Conservation (phyloP, 2,888 invertebrate species). For the Seira sanloemensis region DNA sequence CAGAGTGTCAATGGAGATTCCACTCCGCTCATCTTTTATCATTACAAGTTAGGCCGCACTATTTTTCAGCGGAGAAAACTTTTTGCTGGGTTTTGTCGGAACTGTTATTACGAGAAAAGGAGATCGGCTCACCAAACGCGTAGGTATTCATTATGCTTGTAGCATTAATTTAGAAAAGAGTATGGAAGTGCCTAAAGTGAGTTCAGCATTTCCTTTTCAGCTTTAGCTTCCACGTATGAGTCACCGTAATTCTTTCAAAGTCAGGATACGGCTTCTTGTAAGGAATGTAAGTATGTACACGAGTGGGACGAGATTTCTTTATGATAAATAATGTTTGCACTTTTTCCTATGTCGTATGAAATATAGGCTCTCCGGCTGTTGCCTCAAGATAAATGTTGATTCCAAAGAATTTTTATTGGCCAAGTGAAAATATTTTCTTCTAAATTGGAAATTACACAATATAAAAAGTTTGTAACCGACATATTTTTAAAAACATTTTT, state of each 20-base stretch:
- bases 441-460: constrained; percentile 59
- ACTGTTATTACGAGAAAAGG: not conserved
- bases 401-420: constrained; percentile 62
- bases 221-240: not conserved
- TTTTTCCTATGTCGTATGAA: constrained; percentile 36
- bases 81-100: not conserved
- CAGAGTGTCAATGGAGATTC: constrained; percentile 25
- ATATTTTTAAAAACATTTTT: too few species aligned
- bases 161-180: constrained; percentile 28
- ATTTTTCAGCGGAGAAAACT: not conserved
- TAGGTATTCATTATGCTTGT: constrained; percentile 49
- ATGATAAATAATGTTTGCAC: not conserved
- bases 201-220: not conserved
- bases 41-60: constrained; percentile 17
- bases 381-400: constrained; percentile 63
- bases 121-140: constrained; percentile 6
- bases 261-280: not conserved
- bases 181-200: not conserved
- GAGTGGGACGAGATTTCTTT: not conserved
- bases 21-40: constrained; percentile 47
- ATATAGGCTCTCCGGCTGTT: constrained; percentile 62
- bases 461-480: constrained; percentile 35
- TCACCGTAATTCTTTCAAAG: not conserved
- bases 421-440: constrained; percentile 63
- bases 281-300: not conserved